Percentiles rank a stretch among this genome's conserved stretches.
Conservation (phyloP, 2,797 vertebrate genomes). For the Sebastes variabilis region DNA sequence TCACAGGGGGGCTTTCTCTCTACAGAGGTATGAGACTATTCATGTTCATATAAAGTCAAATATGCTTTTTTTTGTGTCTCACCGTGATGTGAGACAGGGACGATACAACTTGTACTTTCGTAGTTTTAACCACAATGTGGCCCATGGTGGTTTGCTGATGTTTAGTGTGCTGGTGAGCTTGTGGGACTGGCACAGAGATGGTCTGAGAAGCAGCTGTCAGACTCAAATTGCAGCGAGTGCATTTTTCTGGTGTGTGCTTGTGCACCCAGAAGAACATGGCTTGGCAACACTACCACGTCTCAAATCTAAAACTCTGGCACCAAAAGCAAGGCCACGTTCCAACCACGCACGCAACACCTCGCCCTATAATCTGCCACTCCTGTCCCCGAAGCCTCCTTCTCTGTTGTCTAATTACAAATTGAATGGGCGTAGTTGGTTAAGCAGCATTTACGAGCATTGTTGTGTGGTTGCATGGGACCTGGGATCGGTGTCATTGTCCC, state of each 20-base stretch:
- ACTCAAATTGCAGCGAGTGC: not conserved
- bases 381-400: not conserved
- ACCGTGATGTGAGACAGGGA: not conserved
- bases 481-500: not conserved
- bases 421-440: not conserved
- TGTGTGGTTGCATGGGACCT: not conserved
- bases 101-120: not conserved
- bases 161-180: not conserved
- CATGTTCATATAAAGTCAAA: not conserved
- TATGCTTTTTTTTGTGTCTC: not conserved
- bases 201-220: not conserved
- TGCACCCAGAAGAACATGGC: not conserved
- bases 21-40: not conserved
- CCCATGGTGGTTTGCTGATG: not conserved
- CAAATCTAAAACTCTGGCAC: not conserved
- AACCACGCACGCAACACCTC: not conserved
- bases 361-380: rapidly evolving
- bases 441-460: not conserved
- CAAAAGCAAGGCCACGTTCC: not conserved
- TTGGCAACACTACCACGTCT: not conserved
- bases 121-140: not conserved
- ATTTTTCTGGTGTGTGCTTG: not conserved
- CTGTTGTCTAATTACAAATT: not conserved
- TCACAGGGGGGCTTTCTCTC: not conserved
- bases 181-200: not conserved